A percentile compares a stretch with the other conserved stretches of the same genome.
Conservation (phyloP, 2,797 vertebrate genomes). For the Hemitrygon akajei region DNA sequence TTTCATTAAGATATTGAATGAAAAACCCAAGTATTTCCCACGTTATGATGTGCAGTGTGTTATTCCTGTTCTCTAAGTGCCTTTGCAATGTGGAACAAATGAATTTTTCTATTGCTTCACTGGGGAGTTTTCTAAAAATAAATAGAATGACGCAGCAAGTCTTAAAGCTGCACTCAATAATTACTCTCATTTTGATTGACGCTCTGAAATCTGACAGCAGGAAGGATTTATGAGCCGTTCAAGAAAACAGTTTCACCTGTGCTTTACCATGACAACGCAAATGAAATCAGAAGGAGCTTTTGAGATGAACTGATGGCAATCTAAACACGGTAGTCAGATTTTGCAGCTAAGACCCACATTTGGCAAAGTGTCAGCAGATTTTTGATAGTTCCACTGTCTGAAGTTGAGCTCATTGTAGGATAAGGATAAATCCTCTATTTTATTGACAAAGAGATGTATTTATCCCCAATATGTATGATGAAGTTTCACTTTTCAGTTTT, state of each 20-base stretch:
- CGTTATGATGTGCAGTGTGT: background rate
- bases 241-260: slow-evolving; percentile 1
- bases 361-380: background rate
- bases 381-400: background rate
- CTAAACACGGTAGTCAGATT: background rate
- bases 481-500: too few species aligned
- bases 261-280: slow-evolving; percentile 7
- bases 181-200: slow-evolving; percentile 19
- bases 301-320: too few species aligned
- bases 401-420: background rate
- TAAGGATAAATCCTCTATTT: background rate
- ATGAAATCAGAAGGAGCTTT: slow-evolving; percentile 1
- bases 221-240: slow-evolving; percentile 1
- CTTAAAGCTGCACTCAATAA: background rate
- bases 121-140: slow-evolving; percentile 18
- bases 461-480: background rate
- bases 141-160: background rate
- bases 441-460: background rate
- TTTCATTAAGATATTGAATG: background rate
- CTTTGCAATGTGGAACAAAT: background rate
- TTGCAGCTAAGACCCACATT: background rate
- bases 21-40: too few species aligned
- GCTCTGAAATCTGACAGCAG: background rate
- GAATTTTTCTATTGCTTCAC: background rate
- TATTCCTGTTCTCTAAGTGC: background rate